Conservation (phyloP, 1,140 invertebrate species). For the Vanessa atalanta region DNA sequence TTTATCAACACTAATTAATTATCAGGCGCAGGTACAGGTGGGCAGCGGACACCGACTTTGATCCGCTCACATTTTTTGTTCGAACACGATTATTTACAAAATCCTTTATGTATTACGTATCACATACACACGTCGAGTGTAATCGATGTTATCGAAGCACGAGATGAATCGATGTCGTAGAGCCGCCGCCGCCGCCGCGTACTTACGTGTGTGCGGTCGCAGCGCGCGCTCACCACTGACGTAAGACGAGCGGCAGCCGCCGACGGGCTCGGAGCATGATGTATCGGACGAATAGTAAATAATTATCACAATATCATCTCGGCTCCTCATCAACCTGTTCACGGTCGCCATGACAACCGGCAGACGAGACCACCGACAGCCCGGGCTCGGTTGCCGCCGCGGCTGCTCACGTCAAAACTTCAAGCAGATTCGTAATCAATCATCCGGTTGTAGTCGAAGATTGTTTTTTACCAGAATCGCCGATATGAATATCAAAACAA, state of each 20-base stretch:
- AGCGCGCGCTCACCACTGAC: slow-evolving; percentile 19
- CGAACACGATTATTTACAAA: too few relatives aligned
- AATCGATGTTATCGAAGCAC: too few relatives aligned
- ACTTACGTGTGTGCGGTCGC: slow-evolving; percentile 14
- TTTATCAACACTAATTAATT: slow-evolving; percentile 6
- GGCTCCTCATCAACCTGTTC: background rate
- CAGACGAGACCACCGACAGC: background rate
- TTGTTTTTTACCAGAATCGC: too few relatives aligned
- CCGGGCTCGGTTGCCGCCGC: too few relatives aligned
- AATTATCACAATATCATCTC: background rate
- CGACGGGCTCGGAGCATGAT: background rate
- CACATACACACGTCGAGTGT: too few relatives aligned
- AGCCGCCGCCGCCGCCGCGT: background rate
- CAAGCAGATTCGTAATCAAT: too few relatives aligned
- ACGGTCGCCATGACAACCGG: background rate
- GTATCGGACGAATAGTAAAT: background rate
- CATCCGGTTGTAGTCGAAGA: too few relatives aligned
- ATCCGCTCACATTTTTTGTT: too few relatives aligned
- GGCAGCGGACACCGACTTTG: too few relatives aligned
- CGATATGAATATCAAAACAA: too few relatives aligned
- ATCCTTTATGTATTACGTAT: too few relatives aligned
- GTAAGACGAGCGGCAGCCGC: background rate
- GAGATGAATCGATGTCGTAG: background rate
- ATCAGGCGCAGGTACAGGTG: background rate
- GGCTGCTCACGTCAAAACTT: too few relatives aligned